Conservation (phyloP, 2,113 vertebrate species). For the Mus spicilegus region DNA sequence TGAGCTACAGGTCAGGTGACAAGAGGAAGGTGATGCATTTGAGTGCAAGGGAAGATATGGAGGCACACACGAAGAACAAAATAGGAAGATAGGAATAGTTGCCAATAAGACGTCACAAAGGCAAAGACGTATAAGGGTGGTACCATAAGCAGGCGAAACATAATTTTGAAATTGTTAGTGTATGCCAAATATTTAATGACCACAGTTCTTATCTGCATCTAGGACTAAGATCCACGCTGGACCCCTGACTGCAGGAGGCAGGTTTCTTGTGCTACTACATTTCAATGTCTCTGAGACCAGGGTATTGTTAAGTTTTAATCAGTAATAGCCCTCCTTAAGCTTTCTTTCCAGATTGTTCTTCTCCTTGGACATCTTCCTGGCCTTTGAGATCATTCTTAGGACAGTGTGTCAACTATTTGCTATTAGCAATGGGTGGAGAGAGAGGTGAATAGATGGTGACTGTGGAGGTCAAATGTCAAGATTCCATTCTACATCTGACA, state of each 20-base stretch:
- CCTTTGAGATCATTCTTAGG: no score
- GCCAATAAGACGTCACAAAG: neutral
- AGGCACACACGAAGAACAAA: neutral
- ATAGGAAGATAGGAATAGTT: neutral
- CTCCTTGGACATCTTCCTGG: neutral
- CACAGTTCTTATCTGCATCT: neutral
- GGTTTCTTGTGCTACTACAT: neutral
- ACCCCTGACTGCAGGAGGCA: no score
- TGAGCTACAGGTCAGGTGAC: neutral
- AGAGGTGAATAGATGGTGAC: neutral
- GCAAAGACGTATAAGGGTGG: no score
- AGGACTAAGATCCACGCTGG: fast-evolving
- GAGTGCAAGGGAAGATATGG: neutral
- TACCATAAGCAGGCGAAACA: no score
- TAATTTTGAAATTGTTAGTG: neutral
- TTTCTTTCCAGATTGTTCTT: neutral
- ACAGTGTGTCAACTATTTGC: neutral
- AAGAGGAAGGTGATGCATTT: neutral
- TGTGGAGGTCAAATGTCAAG: neutral
- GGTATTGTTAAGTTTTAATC: neutral
- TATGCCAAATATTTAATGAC: neutral
- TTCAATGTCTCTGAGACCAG: neutral
- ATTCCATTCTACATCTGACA: neutral
- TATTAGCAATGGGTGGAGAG: neutral
- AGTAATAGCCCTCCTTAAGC: neutral